Base-by-base conservation (phyloP, 1,140 invertebrate genomes). In the Agraylea sexmaculata region DNA sequence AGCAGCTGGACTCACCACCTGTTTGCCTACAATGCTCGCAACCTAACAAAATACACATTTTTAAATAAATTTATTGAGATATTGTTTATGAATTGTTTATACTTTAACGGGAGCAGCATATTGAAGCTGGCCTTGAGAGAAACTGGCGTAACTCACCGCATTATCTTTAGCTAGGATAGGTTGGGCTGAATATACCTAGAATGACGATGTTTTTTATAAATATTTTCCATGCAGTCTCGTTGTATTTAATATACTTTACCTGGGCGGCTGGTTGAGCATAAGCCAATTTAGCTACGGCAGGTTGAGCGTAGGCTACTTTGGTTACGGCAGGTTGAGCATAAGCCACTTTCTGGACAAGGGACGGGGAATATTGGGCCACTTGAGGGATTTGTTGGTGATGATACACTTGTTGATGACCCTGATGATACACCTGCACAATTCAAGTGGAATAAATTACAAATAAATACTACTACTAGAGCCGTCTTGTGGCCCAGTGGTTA, bases 171-270 rank as follows among this genome's bases (percentile, higher is more conserved):
- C 25, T n/a, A 28, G 22, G n/a, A 27, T 20, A 15, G 34, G 21
- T 20, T 45, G 43, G 17, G 35, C n/a, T n/a, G 46, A 28, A 41
- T 47, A 47, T 4, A 47, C 33, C 46, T 47, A 12, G 30, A 37
- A 34, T 30, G 29, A 30, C 16, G 11, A 13, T 30, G 3, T 11
- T 30, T 13, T 30, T 30, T 16, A 4, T 3, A 30, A 30, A 30
- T 30, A 30, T 30, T 30, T 13, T 13, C 11, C 12, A 13, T 13
- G 29, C 12, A 30, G 16, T 30, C 5, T 4, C 29, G 16, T 11
- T 16, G 4, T 11, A 30, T 30, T 4, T 8, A 13, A 32, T 11
- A 19, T 19, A 11, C 3, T 25, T 43, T 36, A 46, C 44, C 44
- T 41, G 44, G 7, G 36, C 32, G 3, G 36, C 16, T 8, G 42